Percentiles rank a stretch among this genome's conserved stretches.
These are phyloP conservation scores for Drosophila mercatorum DNA, from an alignment of 2,888 invertebrate genomes.

Conservation along the genomic window DNA sequence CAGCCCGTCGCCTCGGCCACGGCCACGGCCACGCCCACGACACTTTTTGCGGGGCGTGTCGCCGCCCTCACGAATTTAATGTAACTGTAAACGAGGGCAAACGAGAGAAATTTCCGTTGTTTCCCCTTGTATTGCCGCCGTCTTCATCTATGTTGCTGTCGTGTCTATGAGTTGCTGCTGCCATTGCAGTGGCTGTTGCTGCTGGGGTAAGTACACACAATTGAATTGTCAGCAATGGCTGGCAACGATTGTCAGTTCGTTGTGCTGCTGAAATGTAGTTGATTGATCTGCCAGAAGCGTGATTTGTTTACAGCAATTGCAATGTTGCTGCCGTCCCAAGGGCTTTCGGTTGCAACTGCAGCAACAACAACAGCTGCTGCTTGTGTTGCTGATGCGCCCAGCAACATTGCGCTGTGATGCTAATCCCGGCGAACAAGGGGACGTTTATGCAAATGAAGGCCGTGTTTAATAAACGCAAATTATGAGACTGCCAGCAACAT, in stretches of 20 bases:
- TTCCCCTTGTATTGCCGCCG: slow-evolving; percentile 13
- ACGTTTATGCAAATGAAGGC: slow-evolving; percentile 72
- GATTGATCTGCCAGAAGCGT: slow-evolving; percentile 74
- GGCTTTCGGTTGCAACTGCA: slow-evolving; percentile 7
- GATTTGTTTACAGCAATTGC: slow-evolving; percentile 73
- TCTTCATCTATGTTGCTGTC: slow-evolving; percentile 53
- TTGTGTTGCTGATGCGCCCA: slow-evolving; percentile 25
- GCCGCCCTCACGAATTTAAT: slow-evolving; percentile 67
- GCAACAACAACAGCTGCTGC: slow-evolving; percentile 20
- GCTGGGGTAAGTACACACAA: slow-evolving; percentile 33
- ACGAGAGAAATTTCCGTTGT: slow-evolving; percentile 24
- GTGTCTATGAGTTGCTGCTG: slow-evolving; percentile 41
- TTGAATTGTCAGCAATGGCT: slow-evolving; percentile 67
- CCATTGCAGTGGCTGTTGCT: background rate
- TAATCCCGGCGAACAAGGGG: slow-evolving; percentile 51
- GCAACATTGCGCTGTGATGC: slow-evolving; percentile 51
- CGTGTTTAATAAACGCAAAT: slow-evolving; percentile 79
- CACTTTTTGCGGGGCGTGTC: slow-evolving; percentile 44
- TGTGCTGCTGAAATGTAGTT: slow-evolving; percentile 53
- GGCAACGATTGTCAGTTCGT: slow-evolving; percentile 48
- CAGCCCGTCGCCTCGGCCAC: background rate
- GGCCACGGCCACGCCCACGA: background rate
- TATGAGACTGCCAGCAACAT: slow-evolving; percentile 67
- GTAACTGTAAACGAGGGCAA: slow-evolving; percentile 60
- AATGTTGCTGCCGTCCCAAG: slow-evolving; percentile 43